phyloP scores from a whole-genome alignment of 2,797 vertebrate genomes.

The Oophaga sylvatica region DNA sequence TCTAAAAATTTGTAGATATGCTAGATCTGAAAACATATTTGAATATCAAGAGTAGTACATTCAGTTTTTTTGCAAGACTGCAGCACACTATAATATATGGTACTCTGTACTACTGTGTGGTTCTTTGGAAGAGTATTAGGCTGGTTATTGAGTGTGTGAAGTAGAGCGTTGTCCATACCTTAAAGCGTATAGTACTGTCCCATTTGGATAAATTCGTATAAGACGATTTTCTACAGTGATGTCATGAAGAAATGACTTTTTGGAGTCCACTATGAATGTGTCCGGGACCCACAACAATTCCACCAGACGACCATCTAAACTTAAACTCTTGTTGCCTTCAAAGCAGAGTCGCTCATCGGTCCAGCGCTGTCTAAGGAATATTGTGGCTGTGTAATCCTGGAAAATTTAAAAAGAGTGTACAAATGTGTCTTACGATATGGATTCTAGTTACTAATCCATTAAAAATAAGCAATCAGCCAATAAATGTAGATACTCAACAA shows the following conservation, averaged over 20 bases:
- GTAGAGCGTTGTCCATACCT: constrained; percentile 70
- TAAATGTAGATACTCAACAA: not conserved
- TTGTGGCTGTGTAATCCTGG: constrained; percentile 92
- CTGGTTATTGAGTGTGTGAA: not conserved
- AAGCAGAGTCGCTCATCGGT: constrained; percentile 89
- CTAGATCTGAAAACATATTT: not conserved
- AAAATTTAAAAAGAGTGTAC: not conserved
- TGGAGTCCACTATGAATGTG: constrained; percentile 92
- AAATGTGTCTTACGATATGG: not conserved
- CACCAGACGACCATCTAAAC: constrained; percentile 87
- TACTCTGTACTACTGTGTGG: not conserved
- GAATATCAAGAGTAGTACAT: not conserved
- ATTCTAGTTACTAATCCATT: not conserved
- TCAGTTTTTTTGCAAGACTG: not conserved
- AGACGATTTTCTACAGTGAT: constrained; percentile 91
- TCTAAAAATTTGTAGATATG: not conserved
- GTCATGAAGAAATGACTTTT: constrained; percentile 92
- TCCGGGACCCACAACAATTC: constrained; percentile 92
- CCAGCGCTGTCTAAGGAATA: constrained; percentile 90
- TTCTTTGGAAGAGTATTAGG: not conserved
- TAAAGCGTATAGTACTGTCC: constrained; percentile 88
- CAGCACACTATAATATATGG: not conserved
- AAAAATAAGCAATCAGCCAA: not conserved
- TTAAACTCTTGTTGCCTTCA: constrained; percentile 89
- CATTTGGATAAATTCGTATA: constrained; percentile 91